phyloP scores from a whole-genome alignment of 2,797 vertebrate genomes.

The Coregonus suidteri region DNA sequence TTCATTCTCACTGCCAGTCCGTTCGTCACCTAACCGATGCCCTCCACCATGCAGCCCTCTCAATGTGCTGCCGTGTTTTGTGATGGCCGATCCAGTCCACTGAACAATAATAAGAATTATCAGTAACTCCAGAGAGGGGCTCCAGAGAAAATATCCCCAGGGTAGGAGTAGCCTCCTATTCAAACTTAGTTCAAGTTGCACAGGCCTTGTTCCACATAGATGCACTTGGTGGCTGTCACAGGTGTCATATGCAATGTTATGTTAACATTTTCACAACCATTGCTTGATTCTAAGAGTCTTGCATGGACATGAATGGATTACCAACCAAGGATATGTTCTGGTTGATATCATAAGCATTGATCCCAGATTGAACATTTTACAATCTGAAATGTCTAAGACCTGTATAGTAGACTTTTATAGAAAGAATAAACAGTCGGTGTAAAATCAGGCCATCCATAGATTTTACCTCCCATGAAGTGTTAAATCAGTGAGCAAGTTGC shows the following conservation, averaged over 20 bases:
- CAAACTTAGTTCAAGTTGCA: constrained; percentile 35
- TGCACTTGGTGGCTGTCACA: not conserved
- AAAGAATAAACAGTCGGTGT: not conserved
- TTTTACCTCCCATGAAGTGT: not conserved
- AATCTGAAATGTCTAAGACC: not conserved
- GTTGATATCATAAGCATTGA: not conserved
- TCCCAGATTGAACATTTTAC: not conserved
- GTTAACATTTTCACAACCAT: not conserved
- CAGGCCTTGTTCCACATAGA: not conserved
- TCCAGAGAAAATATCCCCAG: constrained; percentile 61
- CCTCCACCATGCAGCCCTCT: constrained; percentile 51
- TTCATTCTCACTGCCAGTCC: constrained; percentile 75
- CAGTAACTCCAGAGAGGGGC: constrained; percentile 40
- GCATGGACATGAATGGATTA: not conserved
- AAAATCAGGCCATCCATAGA: not conserved
- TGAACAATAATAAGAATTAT: constrained; percentile 62
- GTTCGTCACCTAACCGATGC: constrained; percentile 62
- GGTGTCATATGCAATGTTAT: not conserved
- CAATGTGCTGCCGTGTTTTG: constrained; percentile 61
- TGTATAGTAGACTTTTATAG: not conserved
- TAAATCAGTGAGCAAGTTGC: not conserved
- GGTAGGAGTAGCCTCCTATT: constrained; percentile 52
- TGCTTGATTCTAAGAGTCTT: not conserved
- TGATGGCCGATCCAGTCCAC: constrained; percentile 59
- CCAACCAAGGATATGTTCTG: too few relatives aligned